Base-by-base conservation (phyloP, 2,113 vertebrate genomes). In the Vulpes lagopus region DNA sequence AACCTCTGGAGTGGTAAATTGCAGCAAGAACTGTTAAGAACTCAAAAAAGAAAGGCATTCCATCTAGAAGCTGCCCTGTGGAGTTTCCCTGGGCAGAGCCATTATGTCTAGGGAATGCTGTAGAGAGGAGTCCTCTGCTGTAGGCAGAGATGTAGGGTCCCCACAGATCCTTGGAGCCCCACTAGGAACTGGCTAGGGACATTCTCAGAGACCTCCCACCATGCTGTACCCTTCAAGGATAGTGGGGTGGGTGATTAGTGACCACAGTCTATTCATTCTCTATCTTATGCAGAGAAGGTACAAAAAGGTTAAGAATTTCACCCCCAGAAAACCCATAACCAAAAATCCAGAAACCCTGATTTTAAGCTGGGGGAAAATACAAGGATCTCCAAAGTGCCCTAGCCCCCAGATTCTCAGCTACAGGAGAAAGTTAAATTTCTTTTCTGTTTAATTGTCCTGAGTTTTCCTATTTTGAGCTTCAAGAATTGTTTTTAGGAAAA, bases 351-450 rank as follows among this genome's bases (percentile, higher is more conserved):
- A 89, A 60, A 51, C 55, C 23, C 11, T 81, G 11, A 23, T 74
- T 95, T 73, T 90, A 93, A 97, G 8, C 30, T 74, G 64, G 57
- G 32, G 8, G 35, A 69, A 91, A 91, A 76, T 30, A 81, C 30
- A 76, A 53, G 22, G 1, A 15, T 14, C 38, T 80, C 49, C 2
- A 57, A 92, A 51, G n/a, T 64, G 35, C 17, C 43, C 17, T 55
- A 71, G 11, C 8, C 35, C 43, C 90, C 64, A 92, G 9, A 65
- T 49, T 89, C 78, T 83, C 78, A 43, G 80, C 32, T 57, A 30
- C 82, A 53, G 22, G 38, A 57, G n/a, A 92, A 73, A 62, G 25
- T 38, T 32, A 51, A 62, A 76, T 59, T 27, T 74, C 27, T 76
- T 59, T 67, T 74, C 17, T 60, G 17, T 83, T 89, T 67, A 27